Evolutionary conservation across 2,888 invertebrate genomes (phyloP), one percentile per base, ranked within the genome.

Genomic region (Entomobrya multifasciata): DNA sequence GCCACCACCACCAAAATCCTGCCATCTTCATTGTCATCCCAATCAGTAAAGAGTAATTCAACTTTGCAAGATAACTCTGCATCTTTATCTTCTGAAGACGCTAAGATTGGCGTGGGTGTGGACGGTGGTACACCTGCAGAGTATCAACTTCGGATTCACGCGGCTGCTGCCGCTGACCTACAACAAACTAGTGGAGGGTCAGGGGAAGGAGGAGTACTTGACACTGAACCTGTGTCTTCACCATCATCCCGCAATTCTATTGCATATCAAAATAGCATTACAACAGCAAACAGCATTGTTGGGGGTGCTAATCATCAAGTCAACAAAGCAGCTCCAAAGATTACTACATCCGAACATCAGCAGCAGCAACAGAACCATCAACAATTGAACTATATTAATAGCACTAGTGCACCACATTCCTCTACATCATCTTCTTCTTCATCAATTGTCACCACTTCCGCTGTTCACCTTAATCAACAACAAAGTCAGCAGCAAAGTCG

Each of bases 401-500:
- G 17, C 44, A 67, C 41, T 8, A 36, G 8, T 36, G 8, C n/a
- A n/a, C n/a, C n/a, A n/a, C n/a, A n/a, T n/a, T n/a, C n/a, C n/a
- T n/a, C n/a, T n/a, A n/a, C n/a, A n/a, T n/a, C n/a, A 65, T n/a
- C 82, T 22, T 22, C 60, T 62, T 25, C 79, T 52, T 74, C 72
- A 30, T 65, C 78, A 47, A 76, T 76, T 70, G 82, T 88, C 62
- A 86, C 89, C 79, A 78, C 89, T 79, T 86, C 87, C 86, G 57
- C 72, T 57, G 15, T 72, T n/a, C 76, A 80, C 44, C 88, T 82
- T 13, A 86, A 88, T 47, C 89, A 82, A n/a, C 89, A 84, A 27
- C 87, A 86, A 22, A 86, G 85, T 30, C 88, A 83, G 30, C 87
- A 84, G 47, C 89, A 89, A 30, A 52, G 76, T 41, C 87, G 89